Evolutionary conservation across 2,888 invertebrate species (phyloP).

Genomic region (Leucozona laternaria): DNA sequence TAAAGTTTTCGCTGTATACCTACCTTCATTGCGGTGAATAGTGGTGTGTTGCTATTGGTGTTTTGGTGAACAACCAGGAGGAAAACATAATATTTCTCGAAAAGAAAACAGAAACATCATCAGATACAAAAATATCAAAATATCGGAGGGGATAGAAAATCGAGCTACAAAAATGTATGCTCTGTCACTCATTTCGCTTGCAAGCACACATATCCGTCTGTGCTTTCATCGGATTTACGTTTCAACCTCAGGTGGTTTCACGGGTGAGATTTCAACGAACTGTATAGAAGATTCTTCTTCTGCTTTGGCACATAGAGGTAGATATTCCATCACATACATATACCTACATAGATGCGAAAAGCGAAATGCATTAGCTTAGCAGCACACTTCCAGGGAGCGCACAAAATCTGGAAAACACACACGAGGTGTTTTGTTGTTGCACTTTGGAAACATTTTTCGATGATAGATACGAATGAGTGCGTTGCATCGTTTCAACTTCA

Average conservation of each 20-base stretch:
- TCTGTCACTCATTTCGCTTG: constrained; percentile 72
- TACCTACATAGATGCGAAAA: neutral
- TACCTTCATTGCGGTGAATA: constrained; percentile 25
- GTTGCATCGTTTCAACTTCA: constrained; percentile 59
- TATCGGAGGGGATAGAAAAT: constrained; percentile 60
- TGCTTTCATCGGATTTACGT: constrained; percentile 67
- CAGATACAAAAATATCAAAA: constrained; percentile 53
- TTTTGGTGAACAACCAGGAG: constrained; percentile 43
- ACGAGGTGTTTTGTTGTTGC: constrained; percentile 57
- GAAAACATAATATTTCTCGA: constrained; percentile 61
- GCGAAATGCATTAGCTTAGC: constrained; percentile 15
- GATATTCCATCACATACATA: neutral
- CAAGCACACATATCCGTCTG: constrained; percentile 72
- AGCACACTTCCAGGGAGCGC: constrained; percentile 63
- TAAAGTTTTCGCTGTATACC: constrained; percentile 41
- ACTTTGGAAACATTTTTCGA: constrained; percentile 68
- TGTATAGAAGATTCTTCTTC: neutral
- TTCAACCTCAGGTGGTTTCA: constrained; percentile 76
- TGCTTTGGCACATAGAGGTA: neutral
- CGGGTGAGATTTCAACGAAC: constrained; percentile 72
- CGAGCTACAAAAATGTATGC: constrained; percentile 68
- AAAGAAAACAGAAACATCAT: constrained; percentile 63
- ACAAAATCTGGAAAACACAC: constrained; percentile 48
- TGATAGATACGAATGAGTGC: constrained; percentile 69
- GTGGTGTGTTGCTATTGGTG: neutral